Percentiles rank a stretch among this genome's conserved stretches.
Conservation (phyloP, 1,140 invertebrate species). For the Brachionus rubens region DNA sequence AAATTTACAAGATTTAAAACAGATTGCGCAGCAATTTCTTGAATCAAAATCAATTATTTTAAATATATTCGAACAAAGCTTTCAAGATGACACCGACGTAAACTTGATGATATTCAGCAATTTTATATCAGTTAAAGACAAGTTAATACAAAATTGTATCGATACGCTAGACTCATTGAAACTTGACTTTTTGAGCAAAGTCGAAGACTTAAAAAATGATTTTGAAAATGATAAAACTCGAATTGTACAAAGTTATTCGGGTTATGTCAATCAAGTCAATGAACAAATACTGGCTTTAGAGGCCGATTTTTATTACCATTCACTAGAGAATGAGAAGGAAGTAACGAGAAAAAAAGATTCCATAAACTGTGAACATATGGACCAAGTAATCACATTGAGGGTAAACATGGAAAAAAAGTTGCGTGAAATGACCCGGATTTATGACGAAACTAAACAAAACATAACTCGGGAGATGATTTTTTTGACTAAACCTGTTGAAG, state of each 20-base stretch:
- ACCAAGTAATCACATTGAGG: not conserved
- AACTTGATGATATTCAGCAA: not conserved
- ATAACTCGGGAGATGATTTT: not conserved
- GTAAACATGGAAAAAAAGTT: constrained; percentile 25
- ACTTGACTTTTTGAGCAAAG: not conserved
- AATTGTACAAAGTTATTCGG: not conserved
- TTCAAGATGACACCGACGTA: not conserved
- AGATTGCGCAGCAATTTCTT: not conserved
- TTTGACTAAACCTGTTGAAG: constrained; percentile 3
- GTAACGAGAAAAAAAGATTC: constrained; percentile 6
- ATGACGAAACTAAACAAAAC: not conserved
- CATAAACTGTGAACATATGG: not conserved
- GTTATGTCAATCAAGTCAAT: not conserved
- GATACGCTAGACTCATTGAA: not conserved
- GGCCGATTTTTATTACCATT: not conserved
- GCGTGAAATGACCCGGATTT: not conserved
- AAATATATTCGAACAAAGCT: not conserved
- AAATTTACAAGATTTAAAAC: not conserved
- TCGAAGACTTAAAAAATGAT: not conserved
- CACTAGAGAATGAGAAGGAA: not conserved
- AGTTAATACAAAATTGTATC: not conserved
- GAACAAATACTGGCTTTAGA: not conserved
- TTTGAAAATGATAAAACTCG: constrained; percentile 5
- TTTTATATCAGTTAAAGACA: constrained; percentile 10
- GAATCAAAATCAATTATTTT: not conserved